Conservation (phyloP, 2,888 invertebrate species). For the Itoplectis maculator region DNA sequence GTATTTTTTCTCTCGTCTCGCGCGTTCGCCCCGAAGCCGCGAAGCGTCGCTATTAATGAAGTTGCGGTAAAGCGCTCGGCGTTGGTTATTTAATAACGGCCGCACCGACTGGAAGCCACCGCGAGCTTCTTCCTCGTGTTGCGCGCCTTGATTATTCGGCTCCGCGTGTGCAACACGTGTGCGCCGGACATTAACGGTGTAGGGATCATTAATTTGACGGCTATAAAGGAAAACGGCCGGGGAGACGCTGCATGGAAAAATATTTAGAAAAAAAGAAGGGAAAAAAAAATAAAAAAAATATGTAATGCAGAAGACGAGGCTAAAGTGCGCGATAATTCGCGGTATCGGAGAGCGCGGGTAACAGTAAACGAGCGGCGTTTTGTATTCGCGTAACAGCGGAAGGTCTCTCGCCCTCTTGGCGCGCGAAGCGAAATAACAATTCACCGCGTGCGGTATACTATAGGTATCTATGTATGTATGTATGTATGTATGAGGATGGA, state of each 20-base stretch:
- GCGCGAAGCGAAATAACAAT: conserved; percentile 49
- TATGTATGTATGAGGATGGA: too few relatives aligned
- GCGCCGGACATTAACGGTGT: conserved; percentile 41
- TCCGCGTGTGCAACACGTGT: background rate
- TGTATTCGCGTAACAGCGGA: conserved; percentile 40
- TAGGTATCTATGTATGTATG: too few relatives aligned
- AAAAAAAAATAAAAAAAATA: background rate
- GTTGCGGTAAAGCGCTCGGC: conserved; percentile 22
- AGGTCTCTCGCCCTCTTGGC: conserved; percentile 22
- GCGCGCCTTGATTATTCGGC: conserved; percentile 29
- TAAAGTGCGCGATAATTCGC: conserved; percentile 47
- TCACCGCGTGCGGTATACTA: conserved; percentile 22
- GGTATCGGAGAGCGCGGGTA: conserved; percentile 45
- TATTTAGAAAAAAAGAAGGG: conserved; percentile 3
- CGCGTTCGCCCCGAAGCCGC: conserved; percentile 1
- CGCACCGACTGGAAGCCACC: background rate
- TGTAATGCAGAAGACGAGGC: conserved; percentile 5
- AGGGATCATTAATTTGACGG: conserved; percentile 49
- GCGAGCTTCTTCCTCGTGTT: background rate
- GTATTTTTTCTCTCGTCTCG: background rate
- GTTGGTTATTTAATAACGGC: conserved; percentile 39
- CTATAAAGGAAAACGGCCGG: conserved; percentile 37
- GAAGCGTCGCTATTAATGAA: conserved; percentile 35
- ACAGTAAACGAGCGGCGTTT: conserved; percentile 49
- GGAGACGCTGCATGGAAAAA: background rate